Percentiles rank a stretch among this genome's conserved stretches.
phyloP scores from a whole-genome alignment of 2,888 invertebrate species.

The Synanthedon tipuliformis region DNA sequence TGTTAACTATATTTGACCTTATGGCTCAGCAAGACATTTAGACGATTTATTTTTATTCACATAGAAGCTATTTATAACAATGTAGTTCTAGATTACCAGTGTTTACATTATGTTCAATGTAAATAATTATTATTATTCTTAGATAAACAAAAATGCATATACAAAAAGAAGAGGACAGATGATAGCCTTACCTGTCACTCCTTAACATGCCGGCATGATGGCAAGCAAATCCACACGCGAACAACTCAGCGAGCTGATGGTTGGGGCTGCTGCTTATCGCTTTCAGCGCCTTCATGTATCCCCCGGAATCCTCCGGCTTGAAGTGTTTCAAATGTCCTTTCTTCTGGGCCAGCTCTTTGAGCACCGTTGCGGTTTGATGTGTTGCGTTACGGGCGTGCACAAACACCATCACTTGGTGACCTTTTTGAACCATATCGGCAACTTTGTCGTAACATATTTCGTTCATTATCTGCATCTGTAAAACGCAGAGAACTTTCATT shows the following conservation, averaged over 20 bases:
- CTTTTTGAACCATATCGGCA: conserved; percentile 83
- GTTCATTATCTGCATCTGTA: conserved; percentile 84
- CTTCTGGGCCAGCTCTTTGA: conserved; percentile 85
- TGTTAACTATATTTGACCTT: too few species aligned
- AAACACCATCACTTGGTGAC: conserved; percentile 98
- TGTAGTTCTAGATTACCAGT: too few species aligned
- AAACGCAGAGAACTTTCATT: not conserved
- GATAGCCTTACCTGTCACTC: conserved; percentile 76
- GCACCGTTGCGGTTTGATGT: conserved; percentile 83
- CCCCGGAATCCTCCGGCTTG: conserved; percentile 72
- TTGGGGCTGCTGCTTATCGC: conserved; percentile 80
- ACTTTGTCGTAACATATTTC: conserved; percentile 94
- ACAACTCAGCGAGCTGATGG: conserved; percentile 84
- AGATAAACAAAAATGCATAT: not conserved
- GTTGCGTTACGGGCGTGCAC: conserved; percentile 98
- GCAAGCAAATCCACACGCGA: conserved; percentile 88
- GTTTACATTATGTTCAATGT: too few species aligned
- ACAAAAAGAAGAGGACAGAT: too few species aligned
- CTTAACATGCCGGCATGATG: conserved; percentile 98
- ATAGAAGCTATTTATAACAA: too few species aligned
- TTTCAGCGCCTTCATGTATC: conserved; percentile 77
- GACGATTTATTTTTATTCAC: too few species aligned
- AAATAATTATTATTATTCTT: too few species aligned
- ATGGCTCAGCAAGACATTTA: too few species aligned
- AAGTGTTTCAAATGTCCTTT: conserved; percentile 79